These are phyloP conservation scores for Luperina nickerlii DNA, from an alignment of 2,888 invertebrate species.

Conservation along the genomic window DNA sequence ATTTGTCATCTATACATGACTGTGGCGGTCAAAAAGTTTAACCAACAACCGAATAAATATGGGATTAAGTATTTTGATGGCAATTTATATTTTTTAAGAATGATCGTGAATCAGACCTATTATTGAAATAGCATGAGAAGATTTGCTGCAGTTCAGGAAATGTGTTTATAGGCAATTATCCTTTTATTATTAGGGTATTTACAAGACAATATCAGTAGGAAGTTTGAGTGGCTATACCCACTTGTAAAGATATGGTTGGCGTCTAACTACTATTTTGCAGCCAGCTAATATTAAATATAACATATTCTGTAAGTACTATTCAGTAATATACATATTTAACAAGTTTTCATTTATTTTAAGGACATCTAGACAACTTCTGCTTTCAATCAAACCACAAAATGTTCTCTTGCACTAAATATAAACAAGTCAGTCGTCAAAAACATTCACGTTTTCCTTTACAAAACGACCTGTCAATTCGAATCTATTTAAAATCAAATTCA, in stretches of 20 bases:
- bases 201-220: background rate
- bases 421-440: background rate
- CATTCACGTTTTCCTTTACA: conserved; percentile 42
- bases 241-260: no score
- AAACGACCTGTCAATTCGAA: conserved; percentile 70
- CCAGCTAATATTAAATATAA: background rate
- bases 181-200: background rate
- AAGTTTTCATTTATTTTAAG: background rate
- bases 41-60: conserved; percentile 14
- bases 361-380: background rate
- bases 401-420: conserved; percentile 2
- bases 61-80: conserved; percentile 18
- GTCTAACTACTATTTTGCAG: background rate
- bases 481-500: conserved; percentile 79
- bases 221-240: background rate
- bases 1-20: no score
- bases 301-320: background rate
- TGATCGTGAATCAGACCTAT: background rate
- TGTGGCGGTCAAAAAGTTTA: background rate
- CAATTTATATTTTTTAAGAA: conserved; percentile 23
- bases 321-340: background rate
- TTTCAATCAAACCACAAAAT: background rate
- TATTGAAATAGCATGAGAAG: background rate
- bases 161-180: background rate
- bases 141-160: background rate